These are phyloP conservation scores for Pterois miles DNA, from an alignment of 2,797 vertebrate genomes.

Conservation along the genomic window DNA sequence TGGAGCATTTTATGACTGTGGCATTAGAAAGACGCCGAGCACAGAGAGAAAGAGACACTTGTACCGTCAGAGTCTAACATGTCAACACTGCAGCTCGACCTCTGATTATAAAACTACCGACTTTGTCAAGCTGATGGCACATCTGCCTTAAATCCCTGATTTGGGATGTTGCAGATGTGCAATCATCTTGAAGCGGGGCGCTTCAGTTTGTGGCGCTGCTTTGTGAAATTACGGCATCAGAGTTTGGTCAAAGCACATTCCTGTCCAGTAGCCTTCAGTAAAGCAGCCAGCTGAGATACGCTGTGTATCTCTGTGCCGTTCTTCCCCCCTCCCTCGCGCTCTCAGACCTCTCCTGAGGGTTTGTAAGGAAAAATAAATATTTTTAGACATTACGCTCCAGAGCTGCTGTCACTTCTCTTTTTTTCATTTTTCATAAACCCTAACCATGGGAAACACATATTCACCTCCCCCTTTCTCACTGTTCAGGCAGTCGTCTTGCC, in stretches of 20 bases:
- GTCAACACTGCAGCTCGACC: neutral
- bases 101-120: conserved; percentile 30
- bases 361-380: conserved; percentile 82
- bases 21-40: neutral
- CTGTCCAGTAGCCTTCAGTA: conserved; percentile 48
- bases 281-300: conserved; percentile 27
- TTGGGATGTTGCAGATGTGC: conserved; percentile 40
- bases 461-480: conserved; percentile 79
- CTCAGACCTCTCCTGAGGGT: conserved; percentile 80
- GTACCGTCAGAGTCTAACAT: conserved; percentile 5
- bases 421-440: conserved; percentile 70
- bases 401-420: conserved; percentile 75
- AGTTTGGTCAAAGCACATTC: conserved; percentile 49
- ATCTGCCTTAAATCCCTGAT: conserved; percentile 34
- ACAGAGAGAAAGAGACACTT: neutral
- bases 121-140: conserved; percentile 25
- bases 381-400: conserved; percentile 80
- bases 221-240: conserved; percentile 26
- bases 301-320: conserved; percentile 42
- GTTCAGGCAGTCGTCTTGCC: conserved; percentile 68
- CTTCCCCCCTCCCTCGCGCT: conserved; percentile 47
- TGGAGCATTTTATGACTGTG: conserved; percentile 13
- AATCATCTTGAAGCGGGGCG: neutral
- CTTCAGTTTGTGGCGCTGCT: conserved; percentile 27
- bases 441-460: conserved; percentile 83